These are phyloP conservation scores for Homarus gammarus DNA, from an alignment of 2,888 invertebrate species.

Conservation along the genomic window DNA sequence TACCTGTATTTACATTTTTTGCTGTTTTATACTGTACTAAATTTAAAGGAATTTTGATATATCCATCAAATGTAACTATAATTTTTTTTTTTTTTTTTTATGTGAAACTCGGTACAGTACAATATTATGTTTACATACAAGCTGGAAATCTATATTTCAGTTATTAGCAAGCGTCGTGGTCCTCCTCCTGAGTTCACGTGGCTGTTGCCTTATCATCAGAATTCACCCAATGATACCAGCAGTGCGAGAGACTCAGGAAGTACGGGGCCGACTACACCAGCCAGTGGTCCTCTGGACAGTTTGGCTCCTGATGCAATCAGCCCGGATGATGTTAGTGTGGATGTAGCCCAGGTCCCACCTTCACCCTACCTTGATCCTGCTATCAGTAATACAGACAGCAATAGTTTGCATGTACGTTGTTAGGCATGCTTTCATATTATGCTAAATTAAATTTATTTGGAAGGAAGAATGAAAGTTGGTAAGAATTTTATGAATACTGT, in stretches of 20 bases:
- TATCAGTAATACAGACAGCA: slow-evolving; percentile 54
- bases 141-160: slow-evolving; percentile 29
- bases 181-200: slow-evolving; percentile 64
- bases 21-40: too few species aligned
- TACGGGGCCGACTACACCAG: neutral
- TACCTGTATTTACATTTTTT: too few species aligned
- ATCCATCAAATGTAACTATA: too few species aligned
- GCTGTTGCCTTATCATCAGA: slow-evolving; percentile 56
- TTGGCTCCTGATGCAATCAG: slow-evolving; percentile 31
- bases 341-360: slow-evolving; percentile 35
- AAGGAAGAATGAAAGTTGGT: neutral
- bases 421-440: slow-evolving; percentile 23
- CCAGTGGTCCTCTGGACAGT: slow-evolving; percentile 17
- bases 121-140: neutral
- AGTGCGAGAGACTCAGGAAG: slow-evolving; percentile 20
- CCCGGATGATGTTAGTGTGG: slow-evolving; percentile 57
- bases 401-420: slow-evolving; percentile 64
- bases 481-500: neutral
- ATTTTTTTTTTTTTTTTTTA: too few species aligned
- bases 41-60: too few species aligned
- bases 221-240: neutral
- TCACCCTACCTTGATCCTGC: slow-evolving; percentile 51
- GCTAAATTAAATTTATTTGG: neutral
- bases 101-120: too few species aligned
- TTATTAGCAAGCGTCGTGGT: slow-evolving; percentile 55